Conservation (phyloP, 2,888 invertebrate genomes). For the Barypeithes pellucidus region DNA sequence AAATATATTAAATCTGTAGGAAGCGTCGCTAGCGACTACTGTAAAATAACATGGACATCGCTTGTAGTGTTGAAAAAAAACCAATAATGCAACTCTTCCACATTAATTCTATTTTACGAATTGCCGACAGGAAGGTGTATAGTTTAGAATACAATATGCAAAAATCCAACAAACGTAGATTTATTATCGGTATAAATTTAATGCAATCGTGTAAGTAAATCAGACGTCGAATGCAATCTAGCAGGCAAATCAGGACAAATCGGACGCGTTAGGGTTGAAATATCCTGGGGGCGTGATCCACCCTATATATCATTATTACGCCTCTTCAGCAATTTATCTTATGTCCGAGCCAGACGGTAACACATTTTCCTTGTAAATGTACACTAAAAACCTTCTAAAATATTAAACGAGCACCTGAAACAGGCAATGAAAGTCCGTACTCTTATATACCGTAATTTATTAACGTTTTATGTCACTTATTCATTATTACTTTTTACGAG, state of each 20-base stretch:
- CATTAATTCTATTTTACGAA: constrained; percentile 27
- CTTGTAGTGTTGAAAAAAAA: no score
- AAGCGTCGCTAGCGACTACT: no score
- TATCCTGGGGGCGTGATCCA: constrained; percentile 62
- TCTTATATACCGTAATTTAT: constrained; percentile 43
- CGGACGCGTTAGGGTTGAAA: constrained; percentile 61
- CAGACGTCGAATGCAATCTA: constrained; percentile 58
- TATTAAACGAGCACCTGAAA: constrained; percentile 53
- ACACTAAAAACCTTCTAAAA: constrained; percentile 55
- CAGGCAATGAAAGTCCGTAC: constrained; percentile 48
- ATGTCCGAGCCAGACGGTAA: constrained; percentile 62
- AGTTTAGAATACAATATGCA: constrained; percentile 39
- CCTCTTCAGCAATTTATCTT: constrained; percentile 62
- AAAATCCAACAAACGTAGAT: constrained; percentile 49
- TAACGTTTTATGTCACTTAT: constrained; percentile 41
- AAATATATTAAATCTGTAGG: no score
- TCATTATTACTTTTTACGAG: constrained; percentile 38
- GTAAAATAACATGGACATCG: no score
- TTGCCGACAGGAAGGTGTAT: constrained; percentile 30
- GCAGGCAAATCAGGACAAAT: constrained; percentile 63
- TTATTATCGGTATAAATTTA: constrained; percentile 53
- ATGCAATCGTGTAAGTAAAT: constrained; percentile 55
- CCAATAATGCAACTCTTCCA: neutral
- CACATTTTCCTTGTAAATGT: constrained; percentile 63
- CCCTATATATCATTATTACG: constrained; percentile 64